Percentiles rank a stretch among this genome's conserved stretches.
Conservation (phyloP, 2,113 vertebrate genomes). For the Lamprotornis superbus region DNA sequence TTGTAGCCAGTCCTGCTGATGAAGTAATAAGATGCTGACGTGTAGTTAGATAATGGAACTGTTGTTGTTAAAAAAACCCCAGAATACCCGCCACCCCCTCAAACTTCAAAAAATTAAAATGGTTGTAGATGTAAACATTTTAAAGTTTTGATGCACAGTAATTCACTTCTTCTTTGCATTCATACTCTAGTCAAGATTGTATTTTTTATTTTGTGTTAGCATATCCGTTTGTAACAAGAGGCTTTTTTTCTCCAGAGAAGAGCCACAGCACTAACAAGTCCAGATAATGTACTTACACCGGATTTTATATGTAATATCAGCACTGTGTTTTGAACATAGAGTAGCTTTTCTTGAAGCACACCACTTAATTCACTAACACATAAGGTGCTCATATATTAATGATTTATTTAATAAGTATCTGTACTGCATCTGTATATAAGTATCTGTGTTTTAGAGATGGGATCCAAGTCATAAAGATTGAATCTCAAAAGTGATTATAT, state of each 20-base stretch:
- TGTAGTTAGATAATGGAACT: not conserved
- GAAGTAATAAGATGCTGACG: not conserved
- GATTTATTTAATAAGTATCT: not conserved
- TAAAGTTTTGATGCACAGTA: not conserved
- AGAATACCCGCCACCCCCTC: rapidly evolving
- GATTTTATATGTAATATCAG: not conserved
- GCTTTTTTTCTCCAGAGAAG: not conserved
- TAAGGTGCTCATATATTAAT: not conserved
- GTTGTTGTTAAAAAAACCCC: not conserved
- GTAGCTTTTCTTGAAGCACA: not conserved
- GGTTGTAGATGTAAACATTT: not conserved
- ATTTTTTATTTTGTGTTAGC: not conserved
- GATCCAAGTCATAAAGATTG: not conserved
- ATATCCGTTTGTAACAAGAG: not conserved
- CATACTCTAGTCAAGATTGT: not conserved
- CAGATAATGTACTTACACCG: not conserved
- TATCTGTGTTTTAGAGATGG: not conserved
- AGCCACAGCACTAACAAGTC: not conserved
- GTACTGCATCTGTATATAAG: not conserved
- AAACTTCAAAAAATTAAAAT: not conserved
- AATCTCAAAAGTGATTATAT: not conserved
- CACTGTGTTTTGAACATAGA: not conserved
- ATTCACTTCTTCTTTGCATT: not conserved
- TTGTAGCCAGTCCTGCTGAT: not conserved
- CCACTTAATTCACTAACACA: not conserved